These are phyloP conservation scores for Aphelocoma californica DNA, from an alignment of 2,797 vertebrate species.

Conservation along the genomic window DNA sequence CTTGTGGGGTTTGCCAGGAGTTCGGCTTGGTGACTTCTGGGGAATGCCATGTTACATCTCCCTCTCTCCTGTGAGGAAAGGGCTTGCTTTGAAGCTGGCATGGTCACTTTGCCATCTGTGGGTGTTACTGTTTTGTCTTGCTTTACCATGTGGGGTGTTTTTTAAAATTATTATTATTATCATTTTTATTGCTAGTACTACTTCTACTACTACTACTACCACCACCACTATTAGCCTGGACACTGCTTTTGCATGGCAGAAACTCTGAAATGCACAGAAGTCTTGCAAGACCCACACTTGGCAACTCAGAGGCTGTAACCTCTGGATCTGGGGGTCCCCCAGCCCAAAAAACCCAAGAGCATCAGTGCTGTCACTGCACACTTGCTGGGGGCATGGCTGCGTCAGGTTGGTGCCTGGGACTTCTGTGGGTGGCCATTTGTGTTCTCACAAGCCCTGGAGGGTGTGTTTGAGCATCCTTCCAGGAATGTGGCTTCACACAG, in stretches of 20 bases:
- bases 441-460: neutral
- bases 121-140: neutral
- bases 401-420: fast-evolving
- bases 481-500: neutral
- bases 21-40: neutral
- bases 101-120: neutral
- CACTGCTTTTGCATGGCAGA: neutral
- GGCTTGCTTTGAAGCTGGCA: neutral
- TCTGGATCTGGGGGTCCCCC: neutral
- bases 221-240: neutral
- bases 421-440: neutral
- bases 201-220: fast-evolving
- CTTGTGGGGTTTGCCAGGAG: fast-evolving
- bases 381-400: fast-evolving
- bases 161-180: neutral
- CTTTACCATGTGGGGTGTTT: neutral
- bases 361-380: fast-evolving
- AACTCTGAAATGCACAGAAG: neutral
- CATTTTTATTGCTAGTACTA: fast-evolving
- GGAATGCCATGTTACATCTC: neutral
- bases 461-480: neutral
- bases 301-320: neutral
- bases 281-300: neutral
- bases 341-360: neutral
- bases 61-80: neutral